Evolutionary conservation across 2,797 vertebrate genomes (phyloP).

Genomic region (Falco cherrug): DNA sequence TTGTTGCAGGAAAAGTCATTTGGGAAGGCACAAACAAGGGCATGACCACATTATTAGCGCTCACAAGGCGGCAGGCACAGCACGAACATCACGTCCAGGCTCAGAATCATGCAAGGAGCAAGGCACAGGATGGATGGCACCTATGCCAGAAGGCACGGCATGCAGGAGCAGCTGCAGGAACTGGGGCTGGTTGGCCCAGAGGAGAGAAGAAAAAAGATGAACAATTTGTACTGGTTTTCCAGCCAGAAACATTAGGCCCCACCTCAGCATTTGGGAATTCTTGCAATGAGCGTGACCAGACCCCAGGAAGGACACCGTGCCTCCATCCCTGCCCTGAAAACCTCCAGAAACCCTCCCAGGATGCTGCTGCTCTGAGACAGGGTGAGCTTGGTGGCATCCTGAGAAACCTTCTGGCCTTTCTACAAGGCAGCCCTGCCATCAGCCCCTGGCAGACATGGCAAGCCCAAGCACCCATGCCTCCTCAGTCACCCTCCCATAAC

Average conservation of each 20-base stretch:
- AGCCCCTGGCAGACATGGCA: background rate
- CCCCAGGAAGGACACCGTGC: background rate
- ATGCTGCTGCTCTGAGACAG: background rate
- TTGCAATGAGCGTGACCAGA: background rate
- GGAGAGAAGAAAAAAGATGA: background rate
- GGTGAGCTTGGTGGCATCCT: background rate
- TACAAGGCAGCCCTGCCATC: background rate
- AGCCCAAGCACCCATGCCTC: rapidly evolving
- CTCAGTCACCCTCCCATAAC: background rate
- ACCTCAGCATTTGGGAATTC: background rate
- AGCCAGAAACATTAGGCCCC: background rate
- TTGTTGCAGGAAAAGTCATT: background rate
- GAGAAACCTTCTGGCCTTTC: background rate
- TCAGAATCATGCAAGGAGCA: background rate
- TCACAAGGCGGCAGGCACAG: background rate
- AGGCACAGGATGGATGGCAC: background rate
- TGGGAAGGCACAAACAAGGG: background rate
- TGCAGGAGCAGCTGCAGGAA: background rate
- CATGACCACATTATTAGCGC: background rate
- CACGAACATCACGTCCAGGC: background rate
- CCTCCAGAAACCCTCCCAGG: background rate
- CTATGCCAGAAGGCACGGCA: background rate
- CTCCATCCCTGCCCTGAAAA: background rate
- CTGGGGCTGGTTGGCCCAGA: rapidly evolving
- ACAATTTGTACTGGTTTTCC: background rate